A percentile compares a stretch with the other conserved stretches of the same genome.
Conservation (phyloP, 1,140 invertebrate species). For the Mya arenaria region DNA sequence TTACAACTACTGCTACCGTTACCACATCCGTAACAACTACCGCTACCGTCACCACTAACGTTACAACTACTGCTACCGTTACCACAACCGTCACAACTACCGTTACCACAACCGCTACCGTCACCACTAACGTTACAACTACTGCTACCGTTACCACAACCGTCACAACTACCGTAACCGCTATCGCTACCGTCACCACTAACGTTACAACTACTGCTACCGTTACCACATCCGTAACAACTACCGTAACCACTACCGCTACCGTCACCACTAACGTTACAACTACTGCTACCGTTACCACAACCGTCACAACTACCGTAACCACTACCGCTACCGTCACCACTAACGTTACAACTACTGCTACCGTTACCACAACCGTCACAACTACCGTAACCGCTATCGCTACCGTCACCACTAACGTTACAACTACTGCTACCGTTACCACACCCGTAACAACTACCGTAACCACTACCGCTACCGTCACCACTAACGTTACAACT, state of each 20-base stretch:
- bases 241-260: neutral
- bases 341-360: constrained; percentile 19
- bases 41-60: too few species aligned
- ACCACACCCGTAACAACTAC: constrained; percentile 1
- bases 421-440: constrained; percentile 21
- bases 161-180: too few species aligned
- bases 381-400: constrained; percentile 12
- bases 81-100: too few species aligned
- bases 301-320: constrained; percentile 30
- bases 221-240: neutral
- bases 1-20: too few species aligned
- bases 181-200: neutral
- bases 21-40: too few species aligned
- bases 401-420: neutral
- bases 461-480: too few species aligned
- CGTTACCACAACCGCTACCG: too few species aligned
- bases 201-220: constrained; percentile 10
- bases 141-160: too few species aligned
- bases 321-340: constrained; percentile 37
- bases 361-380: constrained; percentile 3
- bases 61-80: too few species aligned
- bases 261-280: constrained; percentile 32
- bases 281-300: constrained; percentile 33
- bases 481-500: too few species aligned
- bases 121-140: too few species aligned